Percentiles rank a stretch among this genome's conserved stretches.
These are phyloP conservation scores for Apamea anceps DNA, from an alignment of 2,888 invertebrate species.

Conservation along the genomic window DNA sequence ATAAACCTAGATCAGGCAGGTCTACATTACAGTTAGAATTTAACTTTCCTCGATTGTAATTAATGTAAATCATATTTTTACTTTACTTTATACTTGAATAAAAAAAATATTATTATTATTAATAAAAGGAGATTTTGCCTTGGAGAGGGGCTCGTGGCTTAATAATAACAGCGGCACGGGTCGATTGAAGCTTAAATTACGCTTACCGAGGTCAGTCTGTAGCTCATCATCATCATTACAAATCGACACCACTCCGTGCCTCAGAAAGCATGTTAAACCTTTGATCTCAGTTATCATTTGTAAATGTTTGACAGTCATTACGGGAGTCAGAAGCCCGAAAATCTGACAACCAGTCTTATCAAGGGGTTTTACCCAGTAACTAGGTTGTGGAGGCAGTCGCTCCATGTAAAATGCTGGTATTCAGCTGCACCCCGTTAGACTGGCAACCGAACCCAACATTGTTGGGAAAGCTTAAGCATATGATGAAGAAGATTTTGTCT, in stretches of 20 bases:
- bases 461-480: not conserved
- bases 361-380: not conserved
- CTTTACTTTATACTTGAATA: too few relatives aligned
- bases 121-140: not conserved
- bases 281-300: not conserved
- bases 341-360: not conserved
- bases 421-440: not conserved
- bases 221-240: not conserved
- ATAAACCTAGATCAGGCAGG: too few relatives aligned
- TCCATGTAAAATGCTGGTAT: not conserved
- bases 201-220: not conserved
- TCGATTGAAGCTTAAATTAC: too few relatives aligned
- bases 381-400: too few relatives aligned
- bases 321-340: not conserved
- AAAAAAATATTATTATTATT: too few relatives aligned
- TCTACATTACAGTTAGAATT: too few relatives aligned
- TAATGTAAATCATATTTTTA: too few relatives aligned
- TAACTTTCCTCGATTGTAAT: too few relatives aligned
- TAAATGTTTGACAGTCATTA: not conserved
- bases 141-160: not conserved
- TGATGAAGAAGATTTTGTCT: not conserved
- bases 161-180: too few relatives aligned
- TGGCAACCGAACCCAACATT: not conserved
- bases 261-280: not conserved
- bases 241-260: too few relatives aligned